These are phyloP conservation scores for Threskiornis aethiopicus DNA, from an alignment of 2,797 vertebrate genomes.

Conservation along the genomic window DNA sequence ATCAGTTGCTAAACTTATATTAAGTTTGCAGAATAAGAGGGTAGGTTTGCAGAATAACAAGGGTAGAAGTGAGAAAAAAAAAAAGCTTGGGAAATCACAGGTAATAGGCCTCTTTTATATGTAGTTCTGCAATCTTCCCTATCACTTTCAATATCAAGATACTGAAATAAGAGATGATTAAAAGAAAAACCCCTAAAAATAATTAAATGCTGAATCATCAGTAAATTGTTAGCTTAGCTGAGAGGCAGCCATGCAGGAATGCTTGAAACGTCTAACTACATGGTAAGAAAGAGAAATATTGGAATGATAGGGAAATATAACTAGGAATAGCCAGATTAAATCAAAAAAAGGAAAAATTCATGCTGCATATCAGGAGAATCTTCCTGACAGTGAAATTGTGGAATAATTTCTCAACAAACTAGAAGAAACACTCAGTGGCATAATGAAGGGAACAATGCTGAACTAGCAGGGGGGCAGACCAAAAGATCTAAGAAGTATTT, in stretches of 20 bases:
- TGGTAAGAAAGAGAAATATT: background rate
- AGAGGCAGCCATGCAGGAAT: background rate
- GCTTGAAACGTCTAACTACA: background rate
- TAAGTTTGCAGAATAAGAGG: background rate
- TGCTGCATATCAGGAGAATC: background rate
- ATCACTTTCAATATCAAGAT: background rate
- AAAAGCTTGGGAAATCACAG: background rate
- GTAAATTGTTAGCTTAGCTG: background rate
- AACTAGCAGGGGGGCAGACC: slow-evolving; percentile 29
- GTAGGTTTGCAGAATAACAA: background rate
- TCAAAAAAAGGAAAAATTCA: background rate
- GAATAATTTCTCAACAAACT: slow-evolving; percentile 41
- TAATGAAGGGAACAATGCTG: slow-evolving; percentile 46
- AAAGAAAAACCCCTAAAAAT: background rate
- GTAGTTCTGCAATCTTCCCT: background rate
- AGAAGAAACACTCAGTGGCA: slow-evolving; percentile 31
- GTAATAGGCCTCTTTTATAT: background rate
- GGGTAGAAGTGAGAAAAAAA: background rate
- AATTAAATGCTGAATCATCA: background rate
- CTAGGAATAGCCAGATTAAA: background rate
- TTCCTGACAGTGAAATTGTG: slow-evolving; percentile 7
- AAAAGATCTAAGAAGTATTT: slow-evolving; percentile 51
- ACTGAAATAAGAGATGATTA: background rate
- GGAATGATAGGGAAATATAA: background rate
- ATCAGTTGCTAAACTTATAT: background rate